Percentiles rank a stretch among this genome's conserved stretches.
Conservation (phyloP, 2,113 vertebrate genomes). For the Cheilinus undulatus region DNA sequence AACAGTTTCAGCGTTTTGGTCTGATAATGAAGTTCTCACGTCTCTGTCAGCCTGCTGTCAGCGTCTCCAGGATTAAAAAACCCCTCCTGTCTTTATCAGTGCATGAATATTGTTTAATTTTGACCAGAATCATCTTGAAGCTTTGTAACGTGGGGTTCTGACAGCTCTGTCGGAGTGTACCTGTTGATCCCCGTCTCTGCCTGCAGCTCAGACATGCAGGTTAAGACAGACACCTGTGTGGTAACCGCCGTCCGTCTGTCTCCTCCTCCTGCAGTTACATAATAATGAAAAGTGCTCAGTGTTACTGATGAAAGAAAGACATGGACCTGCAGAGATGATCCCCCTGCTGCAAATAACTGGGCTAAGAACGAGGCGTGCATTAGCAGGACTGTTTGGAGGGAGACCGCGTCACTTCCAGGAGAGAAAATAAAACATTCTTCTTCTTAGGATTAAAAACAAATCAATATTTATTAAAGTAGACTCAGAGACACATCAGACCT, state of each 20-base stretch:
- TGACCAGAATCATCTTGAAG: no score
- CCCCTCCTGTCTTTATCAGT: neutral
- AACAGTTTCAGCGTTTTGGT: conserved; percentile 7
- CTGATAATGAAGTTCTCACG: neutral
- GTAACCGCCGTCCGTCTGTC: conserved; percentile 34
- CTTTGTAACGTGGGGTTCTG: no score
- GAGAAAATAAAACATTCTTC: no score
- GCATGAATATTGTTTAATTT: no score
- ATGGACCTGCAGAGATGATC: neutral
- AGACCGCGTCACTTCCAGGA: no score
- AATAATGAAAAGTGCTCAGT: conserved; percentile 18
- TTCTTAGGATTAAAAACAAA: no score
- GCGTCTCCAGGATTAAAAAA: neutral
- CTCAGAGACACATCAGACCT: no score
- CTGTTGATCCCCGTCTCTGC: conserved; percentile 3
- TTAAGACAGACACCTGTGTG: conserved; percentile 54
- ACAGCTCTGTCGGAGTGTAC: conserved; percentile 27
- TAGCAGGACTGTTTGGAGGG: no score
- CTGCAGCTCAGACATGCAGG: conserved; percentile 34
- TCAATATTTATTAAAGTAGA: no score
- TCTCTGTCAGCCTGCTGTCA: conserved; percentile 8
- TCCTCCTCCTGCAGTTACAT: conserved; percentile 23
- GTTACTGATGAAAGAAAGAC: neutral
- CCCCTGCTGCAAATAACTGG: neutral
- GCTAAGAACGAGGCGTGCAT: no score